A percentile compares a stretch with the other conserved stretches of the same genome.
These are phyloP conservation scores for Allolobophora icterica DNA, from an alignment of 2,888 invertebrate genomes.

Conservation along the genomic window DNA sequence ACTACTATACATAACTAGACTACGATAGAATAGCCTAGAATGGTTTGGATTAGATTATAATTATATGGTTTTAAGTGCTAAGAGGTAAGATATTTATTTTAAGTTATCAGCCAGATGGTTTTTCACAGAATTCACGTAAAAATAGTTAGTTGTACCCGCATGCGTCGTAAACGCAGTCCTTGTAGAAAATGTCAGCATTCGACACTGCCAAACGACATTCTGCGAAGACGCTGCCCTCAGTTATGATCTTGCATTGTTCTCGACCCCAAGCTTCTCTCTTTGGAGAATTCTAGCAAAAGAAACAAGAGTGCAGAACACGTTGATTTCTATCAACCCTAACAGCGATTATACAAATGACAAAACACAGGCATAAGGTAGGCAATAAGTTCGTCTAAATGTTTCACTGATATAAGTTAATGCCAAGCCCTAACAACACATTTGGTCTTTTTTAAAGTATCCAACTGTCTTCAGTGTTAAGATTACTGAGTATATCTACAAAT, in stretches of 20 bases:
- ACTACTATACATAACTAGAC: neutral
- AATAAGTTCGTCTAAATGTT: neutral
- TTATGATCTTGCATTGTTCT: conserved; percentile 56
- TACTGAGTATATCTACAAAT: too few relatives aligned
- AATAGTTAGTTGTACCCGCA: conserved; percentile 41
- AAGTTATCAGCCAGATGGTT: neutral
- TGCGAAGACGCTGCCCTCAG: conserved; percentile 50
- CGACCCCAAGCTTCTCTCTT: conserved; percentile 32
- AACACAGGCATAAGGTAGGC: too few relatives aligned
- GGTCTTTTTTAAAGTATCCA: too few relatives aligned
- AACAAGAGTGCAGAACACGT: neutral
- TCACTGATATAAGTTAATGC: neutral
- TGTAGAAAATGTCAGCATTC: conserved; percentile 39
- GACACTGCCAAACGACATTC: conserved; percentile 47
- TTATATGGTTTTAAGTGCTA: neutral
- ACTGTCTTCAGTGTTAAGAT: too few relatives aligned
- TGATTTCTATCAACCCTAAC: too few relatives aligned
- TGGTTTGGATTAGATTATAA: neutral
- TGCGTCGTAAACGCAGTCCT: conserved; percentile 44
- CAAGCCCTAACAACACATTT: too few relatives aligned
- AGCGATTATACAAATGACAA: too few relatives aligned
- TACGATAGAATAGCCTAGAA: neutral
- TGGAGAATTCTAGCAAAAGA: conserved; percentile 24
- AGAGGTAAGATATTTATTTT: neutral
- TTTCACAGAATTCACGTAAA: neutral